These are phyloP conservation scores for Andrena praecox DNA, from an alignment of 2,888 invertebrate genomes.

Conservation along the genomic window DNA sequence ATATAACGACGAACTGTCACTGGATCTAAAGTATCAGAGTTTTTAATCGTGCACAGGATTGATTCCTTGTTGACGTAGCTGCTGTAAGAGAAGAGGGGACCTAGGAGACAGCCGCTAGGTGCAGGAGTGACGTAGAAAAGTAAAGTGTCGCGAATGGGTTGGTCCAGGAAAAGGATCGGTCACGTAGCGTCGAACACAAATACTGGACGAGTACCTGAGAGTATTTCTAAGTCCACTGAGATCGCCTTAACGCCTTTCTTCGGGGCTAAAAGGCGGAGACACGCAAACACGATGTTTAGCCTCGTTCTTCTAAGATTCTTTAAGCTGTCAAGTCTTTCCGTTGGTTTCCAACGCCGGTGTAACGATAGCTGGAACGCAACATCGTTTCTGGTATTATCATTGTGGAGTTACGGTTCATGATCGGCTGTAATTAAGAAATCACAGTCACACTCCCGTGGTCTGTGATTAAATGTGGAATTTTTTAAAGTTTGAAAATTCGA, in stretches of 20 bases:
- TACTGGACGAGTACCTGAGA: conserved; percentile 29
- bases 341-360: neutral
- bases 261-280: conserved; percentile 39
- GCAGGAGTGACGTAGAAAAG: neutral
- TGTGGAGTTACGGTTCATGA: too few species aligned
- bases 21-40: too few species aligned
- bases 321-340: neutral
- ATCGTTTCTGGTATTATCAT: neutral
- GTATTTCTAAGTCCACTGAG: conserved; percentile 38
- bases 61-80: neutral
- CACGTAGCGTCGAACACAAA: conserved; percentile 50
- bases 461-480: too few species aligned
- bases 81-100: neutral
- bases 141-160: conserved; percentile 13
- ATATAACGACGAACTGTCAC: too few species aligned
- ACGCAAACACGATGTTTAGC: conserved; percentile 19
- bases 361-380: neutral
- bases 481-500: too few species aligned
- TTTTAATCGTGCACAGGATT: neutral
- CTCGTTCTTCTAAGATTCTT: conserved; percentile 7
- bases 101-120: neutral
- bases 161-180: conserved; percentile 23
- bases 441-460: too few species aligned
- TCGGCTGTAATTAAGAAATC: too few species aligned
- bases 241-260: conserved; percentile 39